Evolutionary conservation across 2,888 invertebrate genomes (phyloP), one percentile per base, ranked within the genome.

Genomic region (Sipha maydis): DNA sequence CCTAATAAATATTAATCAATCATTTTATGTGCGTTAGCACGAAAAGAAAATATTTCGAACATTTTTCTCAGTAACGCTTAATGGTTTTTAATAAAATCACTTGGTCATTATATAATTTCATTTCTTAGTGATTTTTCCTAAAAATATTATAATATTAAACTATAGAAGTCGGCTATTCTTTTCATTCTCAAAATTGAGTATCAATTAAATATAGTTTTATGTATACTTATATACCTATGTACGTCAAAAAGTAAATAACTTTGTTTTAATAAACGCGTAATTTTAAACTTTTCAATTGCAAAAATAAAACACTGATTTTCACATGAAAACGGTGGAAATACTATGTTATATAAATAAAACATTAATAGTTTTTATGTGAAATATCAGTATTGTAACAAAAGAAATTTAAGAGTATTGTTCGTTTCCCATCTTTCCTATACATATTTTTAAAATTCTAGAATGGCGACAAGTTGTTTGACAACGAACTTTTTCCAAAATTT

Each of bases 381-480:
- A 41, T 31, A 82, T 28, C 19, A 76, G 21, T 77, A 54, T 48
- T 28, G 28, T 17, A 77, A 77, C n/a, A 48, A 67, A 76, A 61
- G 21, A 61, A 61, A 83, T 34, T 21, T 5, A 28, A 73, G 34
- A 31, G 84, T 31, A 84, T 76, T 84, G 61, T 83, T 71, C 25
- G 3, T 48, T 28, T 75, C 14, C 56, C 3, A 5, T 48, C 11
- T 21, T 14, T 71, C 21, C 14, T 14, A 48, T 11, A 28, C 14
- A 31, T 41, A 54, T 9, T 69, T 28, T 71, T n/a, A 7, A 48
- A 77, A 76, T 69, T 31, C 54, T 48, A 19, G 54, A 14, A 77
- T 77, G 78, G 69, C 21, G 48, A 69, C 69, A 78, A 78, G 4
- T 48, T 34, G 19, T n/a, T 54, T 19, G 19, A 41, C 41, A 25